These are phyloP conservation scores for Eutrigla gurnardus DNA, from an alignment of 2,797 vertebrate genomes.

Conservation along the genomic window DNA sequence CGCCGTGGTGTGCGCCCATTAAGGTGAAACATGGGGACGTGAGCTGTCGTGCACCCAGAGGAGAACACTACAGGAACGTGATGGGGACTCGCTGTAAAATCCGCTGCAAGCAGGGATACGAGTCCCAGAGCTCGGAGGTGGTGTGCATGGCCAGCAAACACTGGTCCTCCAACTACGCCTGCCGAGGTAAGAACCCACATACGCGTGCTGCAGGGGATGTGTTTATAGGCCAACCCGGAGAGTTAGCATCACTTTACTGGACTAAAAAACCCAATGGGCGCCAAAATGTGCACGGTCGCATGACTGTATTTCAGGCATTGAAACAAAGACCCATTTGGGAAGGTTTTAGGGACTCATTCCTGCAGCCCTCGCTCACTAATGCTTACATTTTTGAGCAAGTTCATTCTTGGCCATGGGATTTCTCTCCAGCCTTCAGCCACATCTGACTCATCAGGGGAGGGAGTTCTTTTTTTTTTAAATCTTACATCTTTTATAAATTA, in stretches of 20 bases:
- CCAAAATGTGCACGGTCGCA: too few relatives aligned
- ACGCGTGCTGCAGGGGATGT: too few relatives aligned
- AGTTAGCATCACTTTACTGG: too few relatives aligned
- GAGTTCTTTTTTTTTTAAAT: not conserved
- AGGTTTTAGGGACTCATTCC: not conserved
- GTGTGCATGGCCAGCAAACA: slow-evolving; percentile 94
- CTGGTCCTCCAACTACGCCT: slow-evolving; percentile 95
- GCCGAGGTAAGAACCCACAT: slow-evolving; percentile 87
- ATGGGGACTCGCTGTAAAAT: slow-evolving; percentile 94
- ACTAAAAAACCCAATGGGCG: too few relatives aligned
- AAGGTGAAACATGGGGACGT: slow-evolving; percentile 95
- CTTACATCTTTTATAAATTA: not conserved
- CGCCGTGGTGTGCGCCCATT: slow-evolving; percentile 95
- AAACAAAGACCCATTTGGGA: too few relatives aligned
- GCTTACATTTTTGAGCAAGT: not conserved
- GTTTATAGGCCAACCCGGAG: too few relatives aligned
- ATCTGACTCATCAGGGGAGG: not conserved
- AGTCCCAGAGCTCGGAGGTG: slow-evolving; percentile 87
- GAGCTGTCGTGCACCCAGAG: slow-evolving; percentile 90
- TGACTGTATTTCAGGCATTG: too few relatives aligned
- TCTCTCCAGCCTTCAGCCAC: not conserved
- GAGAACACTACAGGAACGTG: slow-evolving; percentile 90
- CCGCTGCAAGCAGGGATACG: slow-evolving; percentile 93
- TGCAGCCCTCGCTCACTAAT: not conserved
- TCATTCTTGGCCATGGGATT: slow-evolving; percentile 1